Evolutionary conservation across 2,888 invertebrate genomes (phyloP), one percentile per base, ranked within the genome.

Genomic region (Omphaloscelis lunosa): DNA sequence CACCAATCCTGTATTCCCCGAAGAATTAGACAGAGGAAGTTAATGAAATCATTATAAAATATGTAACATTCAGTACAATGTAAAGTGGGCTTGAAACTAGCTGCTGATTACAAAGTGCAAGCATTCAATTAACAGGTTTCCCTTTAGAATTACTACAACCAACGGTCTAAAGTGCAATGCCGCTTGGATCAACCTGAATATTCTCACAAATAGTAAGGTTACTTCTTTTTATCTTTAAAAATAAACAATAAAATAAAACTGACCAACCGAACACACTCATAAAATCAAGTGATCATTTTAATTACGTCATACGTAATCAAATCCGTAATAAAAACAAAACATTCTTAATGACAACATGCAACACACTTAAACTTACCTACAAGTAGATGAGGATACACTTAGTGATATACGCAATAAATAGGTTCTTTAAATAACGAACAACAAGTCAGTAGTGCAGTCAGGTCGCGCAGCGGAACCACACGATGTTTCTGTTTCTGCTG

Each of bases 401-500:
- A 58, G 29, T 69, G 9, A 23, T 27, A 20, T 0, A 39, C 15
- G n/a, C 20, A 34, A 15, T 34, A n/a, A n/a, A n/a, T n/a, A n/a
- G n/a, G 17, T 51, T 29, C 59, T 45, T 29, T 8, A 39, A 51
- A 58, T 65, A 75, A 17, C 27, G 7, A 41, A 58, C 2, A 51
- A 58, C 20, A 75, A 39, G 17, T 29, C 15, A 51, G 20, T 51
- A 5, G 39, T 79, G 2, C 12, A 41, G 27, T 62, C 41, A 11
- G 6, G 27, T 67, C 62, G 48, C 48, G 83, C 83, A 20, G 15
- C 15, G 29, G 27, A 62, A 67, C 48, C 9, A 45, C 41, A 63
- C 79, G 67, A 79, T 79, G 83, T 81, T 82, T 82, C 27, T 82
- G 51, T 75, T 59, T 29, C 39, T 85, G 1, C 6, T 82, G 48